These are phyloP conservation scores for Himalopsyche tibetana DNA, from an alignment of 2,888 invertebrate species.

Conservation along the genomic window DNA sequence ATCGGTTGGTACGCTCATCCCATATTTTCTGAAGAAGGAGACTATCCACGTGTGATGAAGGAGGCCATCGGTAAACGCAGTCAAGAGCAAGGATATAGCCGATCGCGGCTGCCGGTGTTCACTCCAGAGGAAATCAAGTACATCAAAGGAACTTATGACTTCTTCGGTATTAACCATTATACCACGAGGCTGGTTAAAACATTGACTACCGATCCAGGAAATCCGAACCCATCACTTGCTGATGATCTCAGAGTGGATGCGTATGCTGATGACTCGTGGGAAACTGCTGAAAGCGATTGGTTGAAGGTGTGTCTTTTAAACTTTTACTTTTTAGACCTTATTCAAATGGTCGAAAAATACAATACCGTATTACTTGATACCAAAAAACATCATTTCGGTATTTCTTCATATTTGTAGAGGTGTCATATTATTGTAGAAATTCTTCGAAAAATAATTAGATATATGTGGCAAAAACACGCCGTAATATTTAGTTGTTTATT, in stretches of 20 bases:
- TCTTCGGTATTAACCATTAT: constrained; percentile 84
- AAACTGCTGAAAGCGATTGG: constrained; percentile 24
- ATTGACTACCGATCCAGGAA: neutral
- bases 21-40: constrained; percentile 78
- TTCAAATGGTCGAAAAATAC: no score
- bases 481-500: no score
- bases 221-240: neutral
- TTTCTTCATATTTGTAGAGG: no score
- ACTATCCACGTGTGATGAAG: constrained; percentile 80
- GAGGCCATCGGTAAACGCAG: constrained; percentile 77
- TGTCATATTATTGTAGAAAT: no score
- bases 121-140: constrained; percentile 78
- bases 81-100: constrained; percentile 75
- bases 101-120: constrained; percentile 79
- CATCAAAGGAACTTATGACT: constrained; percentile 79
- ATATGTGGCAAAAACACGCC: no score
- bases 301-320: constrained; percentile 7
- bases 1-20: constrained; percentile 80
- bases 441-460: no score
- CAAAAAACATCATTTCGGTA: no score
- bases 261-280: neutral
- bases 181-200: constrained; percentile 71
- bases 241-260: constrained; percentile 28
- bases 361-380: no score
- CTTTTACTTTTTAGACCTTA: no score